Evolutionary conservation across 2,113 vertebrate species (phyloP).

Genomic region (Saguinus midas): DNA sequence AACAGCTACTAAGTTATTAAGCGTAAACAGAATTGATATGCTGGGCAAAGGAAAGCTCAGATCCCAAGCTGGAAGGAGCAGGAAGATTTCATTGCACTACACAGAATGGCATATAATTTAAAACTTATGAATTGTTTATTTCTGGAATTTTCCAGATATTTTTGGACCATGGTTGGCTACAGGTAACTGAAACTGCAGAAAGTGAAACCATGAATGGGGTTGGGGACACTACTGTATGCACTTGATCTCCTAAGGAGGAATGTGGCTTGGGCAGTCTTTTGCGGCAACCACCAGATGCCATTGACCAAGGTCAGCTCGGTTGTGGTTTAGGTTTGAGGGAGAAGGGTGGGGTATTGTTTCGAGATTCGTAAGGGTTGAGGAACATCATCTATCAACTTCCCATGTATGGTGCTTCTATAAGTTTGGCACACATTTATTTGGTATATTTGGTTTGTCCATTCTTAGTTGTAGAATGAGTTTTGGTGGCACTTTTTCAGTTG

Average conservation of each 20-base stretch:
- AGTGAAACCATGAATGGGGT: neutral
- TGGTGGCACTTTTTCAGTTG: neutral
- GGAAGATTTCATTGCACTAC: neutral
- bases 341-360: neutral
- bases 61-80: neutral
- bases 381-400: neutral
- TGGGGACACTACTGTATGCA: too few species aligned
- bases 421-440: neutral
- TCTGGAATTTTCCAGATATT: neutral
- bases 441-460: neutral
- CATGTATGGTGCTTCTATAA: neutral
- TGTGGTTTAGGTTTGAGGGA: neutral
- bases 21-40: neutral
- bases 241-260: neutral
- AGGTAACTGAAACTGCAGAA: neutral
- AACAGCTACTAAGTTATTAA: neutral
- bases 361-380: neutral
- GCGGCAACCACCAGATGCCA: neutral
- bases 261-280: neutral
- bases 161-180: neutral
- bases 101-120: neutral
- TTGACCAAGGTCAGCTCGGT: slow-evolving; percentile 42
- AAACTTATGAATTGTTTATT: neutral
- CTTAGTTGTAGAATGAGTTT: neutral
- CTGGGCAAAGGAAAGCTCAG: neutral